These are phyloP conservation scores for Oxyura jamaicensis DNA, from an alignment of 2,113 vertebrate species.

Conservation along the genomic window DNA sequence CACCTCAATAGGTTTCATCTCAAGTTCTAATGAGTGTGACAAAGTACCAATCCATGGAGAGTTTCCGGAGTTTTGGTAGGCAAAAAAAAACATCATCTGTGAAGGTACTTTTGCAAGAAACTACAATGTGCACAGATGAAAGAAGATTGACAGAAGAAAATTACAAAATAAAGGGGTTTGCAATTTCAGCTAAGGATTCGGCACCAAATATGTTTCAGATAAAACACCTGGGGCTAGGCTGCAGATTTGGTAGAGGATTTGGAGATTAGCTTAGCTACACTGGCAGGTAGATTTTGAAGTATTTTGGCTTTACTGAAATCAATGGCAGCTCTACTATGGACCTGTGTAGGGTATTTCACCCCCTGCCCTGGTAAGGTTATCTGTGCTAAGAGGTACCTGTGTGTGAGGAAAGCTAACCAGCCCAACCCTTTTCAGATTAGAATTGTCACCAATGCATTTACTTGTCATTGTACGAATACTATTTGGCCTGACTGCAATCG, in stretches of 20 bases:
- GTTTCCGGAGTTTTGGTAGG: conserved; percentile 13
- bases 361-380: neutral
- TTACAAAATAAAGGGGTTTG: neutral
- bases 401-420: neutral
- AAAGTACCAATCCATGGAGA: conserved; percentile 45
- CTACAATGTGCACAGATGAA: neutral
- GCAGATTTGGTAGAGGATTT: neutral
- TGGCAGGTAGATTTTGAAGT: neutral
- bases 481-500: neutral
- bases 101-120: conserved; percentile 11
- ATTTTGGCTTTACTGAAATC: neutral
- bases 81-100: neutral
- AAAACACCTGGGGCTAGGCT: neutral
- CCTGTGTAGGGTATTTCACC: neutral
- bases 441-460: neutral
- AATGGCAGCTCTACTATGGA: neutral
- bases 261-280: neutral
- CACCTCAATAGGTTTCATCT: conserved; percentile 67
- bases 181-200: neutral
- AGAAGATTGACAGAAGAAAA: neutral
- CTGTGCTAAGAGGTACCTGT: neutral
- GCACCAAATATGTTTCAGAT: neutral
- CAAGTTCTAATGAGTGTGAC: conserved; percentile 66
- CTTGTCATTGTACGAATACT: neutral
- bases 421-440: neutral